These are phyloP conservation scores for Sphaeridia pumilis DNA, from an alignment of 2,888 invertebrate genomes.

Conservation along the genomic window DNA sequence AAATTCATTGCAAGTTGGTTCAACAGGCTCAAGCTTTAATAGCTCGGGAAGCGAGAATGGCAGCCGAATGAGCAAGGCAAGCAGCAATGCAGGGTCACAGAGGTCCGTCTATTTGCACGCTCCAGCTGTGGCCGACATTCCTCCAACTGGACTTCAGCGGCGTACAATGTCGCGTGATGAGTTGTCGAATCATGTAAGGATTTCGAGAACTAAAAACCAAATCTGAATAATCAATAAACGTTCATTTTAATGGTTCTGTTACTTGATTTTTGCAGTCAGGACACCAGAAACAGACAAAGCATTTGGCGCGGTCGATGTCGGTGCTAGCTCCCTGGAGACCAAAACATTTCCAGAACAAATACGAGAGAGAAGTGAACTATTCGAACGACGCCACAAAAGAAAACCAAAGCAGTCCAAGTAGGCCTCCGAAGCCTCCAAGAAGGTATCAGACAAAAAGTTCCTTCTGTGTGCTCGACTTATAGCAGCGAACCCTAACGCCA, in stretches of 20 bases:
- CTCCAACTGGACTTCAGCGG: constrained; percentile 22
- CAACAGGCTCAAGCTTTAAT: constrained; percentile 19
- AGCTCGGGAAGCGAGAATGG: constrained; percentile 29
- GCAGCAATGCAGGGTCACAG: constrained; percentile 19
- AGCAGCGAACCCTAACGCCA: neutral
- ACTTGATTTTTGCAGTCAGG: constrained; percentile 17
- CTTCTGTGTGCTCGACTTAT: neutral
- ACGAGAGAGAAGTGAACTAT: constrained; percentile 24
- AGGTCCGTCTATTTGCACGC: constrained; percentile 36
- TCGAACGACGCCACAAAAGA: constrained; percentile 14
- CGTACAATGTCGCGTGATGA: constrained; percentile 22
- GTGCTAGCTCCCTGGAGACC: constrained; percentile 29
- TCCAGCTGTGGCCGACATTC: constrained; percentile 36
- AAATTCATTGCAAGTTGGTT: neutral
- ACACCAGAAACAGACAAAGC: constrained; percentile 19
- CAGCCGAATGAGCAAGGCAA: constrained; percentile 21
- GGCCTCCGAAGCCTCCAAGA: constrained; percentile 22
- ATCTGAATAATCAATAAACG: neutral
- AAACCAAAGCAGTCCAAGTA: constrained; percentile 7
- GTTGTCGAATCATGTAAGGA: constrained; percentile 22
- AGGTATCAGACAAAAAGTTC: constrained; percentile 12
- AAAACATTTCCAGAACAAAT: constrained; percentile 21
- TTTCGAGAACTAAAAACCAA: neutral
- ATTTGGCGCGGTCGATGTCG: constrained; percentile 26
- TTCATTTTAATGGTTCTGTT: neutral